A percentile compares a stretch with the other conserved stretches of the same genome.
Conservation (phyloP, 1,140 invertebrate genomes). For the Solenopsis invicta region DNA sequence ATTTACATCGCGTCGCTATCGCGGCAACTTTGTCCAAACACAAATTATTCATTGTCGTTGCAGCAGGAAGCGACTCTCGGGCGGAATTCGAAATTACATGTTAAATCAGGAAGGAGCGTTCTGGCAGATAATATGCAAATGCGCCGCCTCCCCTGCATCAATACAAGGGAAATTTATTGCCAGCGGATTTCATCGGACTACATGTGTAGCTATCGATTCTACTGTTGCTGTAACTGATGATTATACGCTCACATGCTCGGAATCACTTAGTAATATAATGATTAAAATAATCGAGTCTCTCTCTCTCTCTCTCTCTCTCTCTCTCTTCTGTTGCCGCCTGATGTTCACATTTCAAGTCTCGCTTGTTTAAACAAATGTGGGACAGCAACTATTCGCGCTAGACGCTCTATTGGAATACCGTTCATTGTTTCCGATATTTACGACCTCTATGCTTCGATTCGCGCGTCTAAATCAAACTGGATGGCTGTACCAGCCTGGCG, state of each 20-base stretch:
- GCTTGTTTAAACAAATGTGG: not conserved
- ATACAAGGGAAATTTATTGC: conserved; percentile 46
- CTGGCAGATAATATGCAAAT: conserved; percentile 63
- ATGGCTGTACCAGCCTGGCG: conserved; percentile 33
- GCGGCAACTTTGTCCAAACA: conserved; percentile 61
- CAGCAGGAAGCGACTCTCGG: conserved; percentile 53
- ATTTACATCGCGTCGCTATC: conserved; percentile 56
- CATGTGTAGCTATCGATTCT: conserved; percentile 23
- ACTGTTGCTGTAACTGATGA: conserved; percentile 16
- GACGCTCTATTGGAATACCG: conserved; percentile 21
- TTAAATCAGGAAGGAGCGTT: conserved; percentile 63
- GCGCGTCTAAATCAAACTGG: conserved; percentile 42
- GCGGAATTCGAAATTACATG: conserved; percentile 61
- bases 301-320: no score
- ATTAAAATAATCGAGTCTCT: not conserved
- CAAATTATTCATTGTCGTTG: conserved; percentile 67
- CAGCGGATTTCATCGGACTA: conserved; percentile 27
- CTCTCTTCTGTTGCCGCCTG: not conserved
- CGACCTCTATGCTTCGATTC: conserved; percentile 5
- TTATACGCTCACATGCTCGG: not conserved
- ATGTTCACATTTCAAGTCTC: not conserved
- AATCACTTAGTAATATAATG: conserved; percentile 3
- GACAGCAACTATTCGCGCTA: not conserved
- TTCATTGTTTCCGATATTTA: conserved; percentile 54
- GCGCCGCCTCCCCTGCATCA: conserved; percentile 26